phyloP scores from a whole-genome alignment of 2,113 vertebrate genomes.

The Carettochelys insculpta region DNA sequence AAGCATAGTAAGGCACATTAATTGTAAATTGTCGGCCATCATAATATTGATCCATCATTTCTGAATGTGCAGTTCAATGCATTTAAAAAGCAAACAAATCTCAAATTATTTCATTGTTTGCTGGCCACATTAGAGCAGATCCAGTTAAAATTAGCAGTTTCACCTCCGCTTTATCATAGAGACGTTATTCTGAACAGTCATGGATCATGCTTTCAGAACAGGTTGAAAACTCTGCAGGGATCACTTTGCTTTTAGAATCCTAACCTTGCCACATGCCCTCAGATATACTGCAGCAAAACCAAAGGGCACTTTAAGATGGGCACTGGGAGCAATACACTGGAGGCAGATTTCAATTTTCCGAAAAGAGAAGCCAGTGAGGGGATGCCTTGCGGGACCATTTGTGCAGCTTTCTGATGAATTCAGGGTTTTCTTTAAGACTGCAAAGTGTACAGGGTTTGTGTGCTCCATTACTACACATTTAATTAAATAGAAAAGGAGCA shows the following conservation, averaged over 20 bases:
- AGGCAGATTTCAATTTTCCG: constrained; percentile 52
- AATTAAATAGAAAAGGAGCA: constrained; percentile 30
- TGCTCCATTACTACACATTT: background rate
- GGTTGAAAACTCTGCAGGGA: background rate
- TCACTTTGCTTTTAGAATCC: background rate
- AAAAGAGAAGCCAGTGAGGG: background rate
- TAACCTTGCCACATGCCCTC: background rate
- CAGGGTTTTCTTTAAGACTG: background rate
- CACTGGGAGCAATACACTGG: background rate
- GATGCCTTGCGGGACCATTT: background rate
- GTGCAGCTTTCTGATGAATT: background rate
- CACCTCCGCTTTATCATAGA: background rate
- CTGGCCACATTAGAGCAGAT: background rate
- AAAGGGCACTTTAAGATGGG: background rate
- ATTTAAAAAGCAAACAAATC: background rate
- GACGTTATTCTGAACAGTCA: background rate
- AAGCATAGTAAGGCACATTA: background rate
- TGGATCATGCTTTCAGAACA: background rate
- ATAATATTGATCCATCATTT: background rate
- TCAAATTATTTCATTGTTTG: fast-evolving
- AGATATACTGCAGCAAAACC: background rate
- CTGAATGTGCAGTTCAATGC: background rate
- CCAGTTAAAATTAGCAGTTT: background rate
- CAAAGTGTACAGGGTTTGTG: background rate
- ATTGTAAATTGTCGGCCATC: background rate